Conservation (phyloP, 2,888 invertebrate species). For the Monochamus alternatus region DNA sequence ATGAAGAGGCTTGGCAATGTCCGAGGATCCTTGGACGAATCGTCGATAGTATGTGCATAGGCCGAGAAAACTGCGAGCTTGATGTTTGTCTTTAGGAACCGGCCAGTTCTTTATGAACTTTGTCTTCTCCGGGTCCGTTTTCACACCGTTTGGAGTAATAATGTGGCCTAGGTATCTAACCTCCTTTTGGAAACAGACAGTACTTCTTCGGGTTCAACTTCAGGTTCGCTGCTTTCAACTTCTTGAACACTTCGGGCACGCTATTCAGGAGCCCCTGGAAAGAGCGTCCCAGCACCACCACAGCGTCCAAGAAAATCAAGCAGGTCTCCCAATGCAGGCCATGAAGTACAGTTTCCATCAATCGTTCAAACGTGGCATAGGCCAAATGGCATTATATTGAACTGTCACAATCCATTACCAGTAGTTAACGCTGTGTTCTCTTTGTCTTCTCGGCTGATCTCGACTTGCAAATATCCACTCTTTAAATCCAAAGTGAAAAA, state of each 20-base stretch:
- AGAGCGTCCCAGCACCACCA: conserved; percentile 45
- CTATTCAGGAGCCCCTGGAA: conserved; percentile 49
- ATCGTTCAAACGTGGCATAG: conserved; percentile 47
- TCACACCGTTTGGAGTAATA: background rate
- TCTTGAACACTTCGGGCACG: conserved; percentile 37
- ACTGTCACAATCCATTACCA: background rate
- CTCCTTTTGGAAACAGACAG: background rate
- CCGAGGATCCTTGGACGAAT: no score
- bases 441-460: background rate
- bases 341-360: conserved; percentile 50
- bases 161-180: background rate
- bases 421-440: background rate
- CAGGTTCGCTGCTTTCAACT: conserved; percentile 5
- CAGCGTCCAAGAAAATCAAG: conserved; percentile 54
- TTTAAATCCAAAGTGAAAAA: background rate
- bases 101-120: background rate
- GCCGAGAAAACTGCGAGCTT: no score
- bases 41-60: no score
- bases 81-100: background rate
- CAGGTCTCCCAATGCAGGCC: conserved; percentile 47
- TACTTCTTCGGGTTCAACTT: conserved; percentile 35
- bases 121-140: background rate
- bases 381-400: conserved; percentile 11
- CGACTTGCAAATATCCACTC: conserved; percentile 2
- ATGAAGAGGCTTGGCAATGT: no score